Evolutionary conservation across 2,797 vertebrate species (phyloP).

Genomic region (Taeniopygia guttata): DNA sequence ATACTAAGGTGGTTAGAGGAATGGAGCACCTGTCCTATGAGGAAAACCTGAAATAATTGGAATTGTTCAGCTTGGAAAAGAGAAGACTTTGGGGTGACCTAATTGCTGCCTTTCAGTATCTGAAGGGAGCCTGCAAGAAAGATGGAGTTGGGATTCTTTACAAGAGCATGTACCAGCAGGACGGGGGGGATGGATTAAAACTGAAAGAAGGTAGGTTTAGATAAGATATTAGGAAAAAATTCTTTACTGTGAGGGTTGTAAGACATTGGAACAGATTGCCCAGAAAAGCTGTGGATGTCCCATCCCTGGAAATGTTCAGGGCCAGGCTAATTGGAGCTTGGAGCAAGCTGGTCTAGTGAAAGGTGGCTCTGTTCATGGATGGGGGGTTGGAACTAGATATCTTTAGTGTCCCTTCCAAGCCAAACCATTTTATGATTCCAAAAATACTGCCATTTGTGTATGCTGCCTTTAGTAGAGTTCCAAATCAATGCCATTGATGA

Average conservation of each 20-base stretch:
- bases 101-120: neutral
- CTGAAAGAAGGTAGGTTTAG: neutral
- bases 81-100: neutral
- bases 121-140: neutral
- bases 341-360: neutral
- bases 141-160: neutral
- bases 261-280: neutral
- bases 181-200: neutral
- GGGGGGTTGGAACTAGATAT: fast-evolving
- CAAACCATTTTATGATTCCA: neutral
- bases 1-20: neutral
- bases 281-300: neutral
- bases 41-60: neutral
- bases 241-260: neutral
- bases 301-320: neutral
- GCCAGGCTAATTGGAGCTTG: neutral
- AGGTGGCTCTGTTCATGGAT: neutral
- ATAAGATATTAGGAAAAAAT: neutral
- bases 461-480: neutral
- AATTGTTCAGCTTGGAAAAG: neutral
- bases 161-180: neutral
- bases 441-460: neutral
- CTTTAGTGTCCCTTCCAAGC: neutral
- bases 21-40: neutral
- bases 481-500: neutral